Evolutionary conservation across 1,140 invertebrate species (phyloP).

Genomic region (Mycetomoellerius zeteki): DNA sequence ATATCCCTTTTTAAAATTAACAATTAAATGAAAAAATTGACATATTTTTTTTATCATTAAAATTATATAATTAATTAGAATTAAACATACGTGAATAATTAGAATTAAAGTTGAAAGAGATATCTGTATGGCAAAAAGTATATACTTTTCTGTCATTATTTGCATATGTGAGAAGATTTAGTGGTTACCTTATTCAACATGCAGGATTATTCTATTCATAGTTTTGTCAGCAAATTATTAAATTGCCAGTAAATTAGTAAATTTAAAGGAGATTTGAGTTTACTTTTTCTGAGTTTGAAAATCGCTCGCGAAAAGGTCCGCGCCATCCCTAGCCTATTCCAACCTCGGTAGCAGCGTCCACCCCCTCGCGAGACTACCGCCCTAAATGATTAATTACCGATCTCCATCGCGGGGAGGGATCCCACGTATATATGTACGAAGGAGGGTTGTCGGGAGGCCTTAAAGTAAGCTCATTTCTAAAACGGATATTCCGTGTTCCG

Average conservation of each 20-base stretch:
- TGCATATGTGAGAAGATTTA: background rate
- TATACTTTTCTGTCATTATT: background rate
- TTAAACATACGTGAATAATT: background rate
- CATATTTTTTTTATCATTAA: background rate
- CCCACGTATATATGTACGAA: constrained; percentile 54
- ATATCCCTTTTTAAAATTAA: background rate
- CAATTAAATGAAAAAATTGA: background rate
- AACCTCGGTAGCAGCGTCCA: constrained; percentile 64
- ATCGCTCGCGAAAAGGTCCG: constrained; percentile 35
- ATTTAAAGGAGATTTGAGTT: background rate
- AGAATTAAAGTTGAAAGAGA: background rate
- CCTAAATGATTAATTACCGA: constrained; percentile 86
- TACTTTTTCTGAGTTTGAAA: constrained; percentile 9
- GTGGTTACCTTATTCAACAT: background rate
- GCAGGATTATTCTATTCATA: background rate
- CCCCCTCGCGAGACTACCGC: constrained; percentile 64
- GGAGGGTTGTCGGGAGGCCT: constrained; percentile 70
- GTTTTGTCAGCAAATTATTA: background rate
- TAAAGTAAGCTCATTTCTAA: constrained; percentile 83
- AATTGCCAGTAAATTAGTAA: no score
- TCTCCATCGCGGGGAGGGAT: constrained; percentile 80
- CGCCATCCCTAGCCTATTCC: constrained; percentile 48
- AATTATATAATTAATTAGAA: constrained; percentile 4
- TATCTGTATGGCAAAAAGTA: background rate
- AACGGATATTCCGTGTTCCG: constrained; percentile 85